Conservation (phyloP, 1,140 invertebrate species). For the Trachymyrmex cornetzi region DNA sequence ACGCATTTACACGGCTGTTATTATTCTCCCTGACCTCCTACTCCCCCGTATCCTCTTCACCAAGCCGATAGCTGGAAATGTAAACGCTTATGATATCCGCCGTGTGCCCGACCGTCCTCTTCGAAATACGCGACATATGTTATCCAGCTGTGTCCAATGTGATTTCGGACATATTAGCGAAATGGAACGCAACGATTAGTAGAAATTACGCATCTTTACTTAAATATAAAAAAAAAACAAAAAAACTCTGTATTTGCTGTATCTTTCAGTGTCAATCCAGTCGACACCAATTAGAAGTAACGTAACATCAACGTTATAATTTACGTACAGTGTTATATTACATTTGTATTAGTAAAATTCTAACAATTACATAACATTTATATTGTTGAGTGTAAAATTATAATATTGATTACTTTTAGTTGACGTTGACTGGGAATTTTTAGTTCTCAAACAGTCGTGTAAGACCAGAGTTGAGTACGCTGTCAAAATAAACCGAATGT, state of each 20-base stretch:
- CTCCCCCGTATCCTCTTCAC: conserved; percentile 8
- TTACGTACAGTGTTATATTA: too few relatives aligned
- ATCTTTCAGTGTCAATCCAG: neutral
- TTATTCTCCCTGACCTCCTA: conserved; percentile 66
- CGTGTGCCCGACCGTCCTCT: conserved; percentile 41
- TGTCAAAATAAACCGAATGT: neutral
- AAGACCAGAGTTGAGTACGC: too few relatives aligned
- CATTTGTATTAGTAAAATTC: too few relatives aligned
- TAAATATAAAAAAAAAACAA: too few relatives aligned
- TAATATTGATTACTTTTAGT: too few relatives aligned
- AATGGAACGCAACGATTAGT: neutral
- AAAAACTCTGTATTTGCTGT: too few relatives aligned
- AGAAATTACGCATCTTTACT: neutral
- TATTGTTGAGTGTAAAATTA: too few relatives aligned
- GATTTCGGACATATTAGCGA: conserved; percentile 3
- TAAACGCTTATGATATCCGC: conserved; percentile 70
- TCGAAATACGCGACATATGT: conserved; percentile 63
- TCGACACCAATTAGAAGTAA: too few relatives aligned
- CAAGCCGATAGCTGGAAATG: conserved; percentile 62
- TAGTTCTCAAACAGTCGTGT: neutral
- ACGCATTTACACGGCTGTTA: conserved; percentile 79
- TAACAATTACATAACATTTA: too few relatives aligned
- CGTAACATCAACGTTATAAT: too few relatives aligned
- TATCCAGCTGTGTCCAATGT: conserved; percentile 16
- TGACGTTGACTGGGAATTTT: too few relatives aligned